Base-by-base conservation (phyloP, 2,888 invertebrate species). In the Galerucella nymphaeae region DNA sequence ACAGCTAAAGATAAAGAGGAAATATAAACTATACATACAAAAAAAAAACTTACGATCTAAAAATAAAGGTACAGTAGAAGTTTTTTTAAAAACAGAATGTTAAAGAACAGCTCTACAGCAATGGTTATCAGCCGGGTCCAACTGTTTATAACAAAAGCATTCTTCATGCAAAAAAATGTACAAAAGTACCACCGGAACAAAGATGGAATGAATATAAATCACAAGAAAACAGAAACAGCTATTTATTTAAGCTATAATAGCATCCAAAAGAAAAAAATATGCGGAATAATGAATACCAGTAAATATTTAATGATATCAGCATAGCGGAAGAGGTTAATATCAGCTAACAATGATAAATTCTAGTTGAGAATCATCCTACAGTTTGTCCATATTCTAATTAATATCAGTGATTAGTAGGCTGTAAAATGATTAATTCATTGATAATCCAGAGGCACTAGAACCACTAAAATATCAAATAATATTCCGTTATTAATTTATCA, bases 11-110 rank as follows among this genome's bases (percentile, higher is more conserved):
- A 53, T 53, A 53, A 16, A 16, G 16, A 16, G 16, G 53, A 53
- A 53, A 10, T 53, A 53, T 18, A 50, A 50, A 50, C 14, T 50
- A 50, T 50, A 50, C 14, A 50, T 50, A 53, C 16, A 53, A 53
- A 53, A 18, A 16, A 53, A 9, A 18, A 53, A 53, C 16, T 53
- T 53, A 53, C 53, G 18, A 10, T 53, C 8, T 53, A 53, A 18
- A 53, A 53, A 16, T 53, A 53, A 53, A 53, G 53, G 53, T 53
- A 53, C 53, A 53, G n/a, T 18, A 53, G 16, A 53, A 53, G 53
- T 53, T 53, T 16, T 30, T 53, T 53, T 53, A 11, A 18, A 53
- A 53, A 18, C 53, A 14, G 45, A 38, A 38, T 45, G 14, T 45
- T 45, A 45, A 45, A 13, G 16, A 53, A 53, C 18, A 16, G 10